phyloP scores from a whole-genome alignment of 2,797 vertebrate species.

The Channallabes apus region DNA sequence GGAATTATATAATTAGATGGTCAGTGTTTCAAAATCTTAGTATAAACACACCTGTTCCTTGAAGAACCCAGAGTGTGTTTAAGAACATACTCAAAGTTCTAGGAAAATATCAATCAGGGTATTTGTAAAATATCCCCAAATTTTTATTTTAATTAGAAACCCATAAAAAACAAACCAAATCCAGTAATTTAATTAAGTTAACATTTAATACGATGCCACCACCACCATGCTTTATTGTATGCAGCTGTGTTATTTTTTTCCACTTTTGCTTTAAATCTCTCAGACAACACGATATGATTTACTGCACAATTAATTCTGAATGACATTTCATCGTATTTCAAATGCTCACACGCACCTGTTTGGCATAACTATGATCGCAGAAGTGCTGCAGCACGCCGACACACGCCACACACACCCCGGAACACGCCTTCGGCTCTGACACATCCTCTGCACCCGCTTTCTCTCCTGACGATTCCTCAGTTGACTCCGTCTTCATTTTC shows the following conservation, averaged over 20 bases:
- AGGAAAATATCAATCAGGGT: neutral
- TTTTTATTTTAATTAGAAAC: no score
- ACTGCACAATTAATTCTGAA: neutral
- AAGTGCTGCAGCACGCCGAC: slow-evolving; percentile 88
- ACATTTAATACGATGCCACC: neutral
- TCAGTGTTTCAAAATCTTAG: no score
- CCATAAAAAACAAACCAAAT: neutral
- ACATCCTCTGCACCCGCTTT: neutral
- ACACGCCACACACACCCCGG: slow-evolving; percentile 80
- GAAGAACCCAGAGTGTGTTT: neutral
- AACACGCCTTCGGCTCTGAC: rapidly evolving
- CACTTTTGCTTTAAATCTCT: neutral
- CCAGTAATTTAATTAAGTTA: no score
- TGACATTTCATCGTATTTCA: neutral
- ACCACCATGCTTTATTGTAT: neutral
- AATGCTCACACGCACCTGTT: slow-evolving; percentile 35
- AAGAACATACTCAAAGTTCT: neutral
- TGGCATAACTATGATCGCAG: slow-evolving; percentile 76
- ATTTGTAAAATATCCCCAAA: neutral
- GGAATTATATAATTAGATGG: neutral
- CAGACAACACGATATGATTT: neutral
- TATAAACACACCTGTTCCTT: neutral
- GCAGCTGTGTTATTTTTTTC: neutral
- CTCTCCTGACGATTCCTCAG: slow-evolving; percentile 13
- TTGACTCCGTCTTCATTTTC: slow-evolving; percentile 71